Base-by-base conservation (phyloP, 2,888 invertebrate genomes). In the Chalcis sispes region DNA sequence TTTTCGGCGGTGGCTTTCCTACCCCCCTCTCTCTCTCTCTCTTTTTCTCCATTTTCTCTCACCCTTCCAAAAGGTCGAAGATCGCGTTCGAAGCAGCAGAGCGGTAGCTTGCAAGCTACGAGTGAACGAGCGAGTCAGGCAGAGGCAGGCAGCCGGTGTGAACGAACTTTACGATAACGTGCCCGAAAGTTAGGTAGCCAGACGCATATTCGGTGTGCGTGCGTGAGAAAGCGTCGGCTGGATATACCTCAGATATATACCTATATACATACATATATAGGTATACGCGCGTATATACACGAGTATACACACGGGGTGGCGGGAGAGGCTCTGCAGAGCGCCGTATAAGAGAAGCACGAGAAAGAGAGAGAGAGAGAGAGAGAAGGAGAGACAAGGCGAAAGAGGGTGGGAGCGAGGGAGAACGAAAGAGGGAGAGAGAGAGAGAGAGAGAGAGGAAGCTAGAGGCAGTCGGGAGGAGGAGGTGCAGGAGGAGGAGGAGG, bases 141-240 rank as follows among this genome's bases (percentile, higher is more conserved):
- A 20, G 40, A 13, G 66, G 36, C 54, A 27, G 18, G 18, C 61
- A 40, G 62, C 69, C 77, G 72, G 77, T 79, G 81, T 79, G 78
- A 77, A 81, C 77, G 79, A 80, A 80, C 79, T 79, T 79, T 75
- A 78, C 77, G 77, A 79, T 80, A 80, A 80, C 78, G 78, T 77
- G 78, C 80, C 80, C 79, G 78, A 81, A 80, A 81, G 82, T 82
- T 79, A 77, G 78, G 77, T 80, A 80, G 77, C 78, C 79, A 77
- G 77, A 80, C 81, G 80, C 80, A 81, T 79, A 80, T 79, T 79
- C 62, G 71, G 67, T 78, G 81, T 82, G 81, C 80, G 81, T 83
- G 74, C 69, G 79, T 67, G 81, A 75, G 75, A 66, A 48, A 71
- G 58, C 70, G 58, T 65, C 72, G 77, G 64, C 50, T 20, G 59